Conservation (phyloP, 2,888 invertebrate species). For the Caenorhabditis sp. region DNA sequence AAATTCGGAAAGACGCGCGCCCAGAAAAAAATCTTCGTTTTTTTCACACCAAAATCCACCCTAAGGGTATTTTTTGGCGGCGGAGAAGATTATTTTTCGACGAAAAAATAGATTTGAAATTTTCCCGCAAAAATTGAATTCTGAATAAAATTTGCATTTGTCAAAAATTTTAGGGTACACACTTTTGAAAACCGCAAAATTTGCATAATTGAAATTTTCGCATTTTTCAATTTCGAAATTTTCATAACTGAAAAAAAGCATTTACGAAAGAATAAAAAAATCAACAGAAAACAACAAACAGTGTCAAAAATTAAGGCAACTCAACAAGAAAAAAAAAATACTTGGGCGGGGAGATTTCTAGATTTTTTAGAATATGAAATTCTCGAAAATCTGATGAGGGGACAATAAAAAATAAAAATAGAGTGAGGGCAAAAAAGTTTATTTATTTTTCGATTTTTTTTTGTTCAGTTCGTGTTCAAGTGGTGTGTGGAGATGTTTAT, state of each 20-base stretch:
- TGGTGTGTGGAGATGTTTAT: background rate
- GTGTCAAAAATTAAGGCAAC: background rate
- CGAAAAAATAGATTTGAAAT: too few species aligned
- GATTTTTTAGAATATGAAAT: background rate
- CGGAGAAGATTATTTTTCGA: too few species aligned
- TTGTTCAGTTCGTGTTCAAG: background rate
- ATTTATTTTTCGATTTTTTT: constrained; percentile 1
- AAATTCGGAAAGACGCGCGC: background rate
- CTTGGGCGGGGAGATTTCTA: background rate
- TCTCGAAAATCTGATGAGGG: background rate
- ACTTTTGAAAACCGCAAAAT: background rate
- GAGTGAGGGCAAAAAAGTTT: background rate
- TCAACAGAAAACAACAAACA: background rate
- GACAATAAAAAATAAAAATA: background rate
- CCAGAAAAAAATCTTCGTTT: background rate
- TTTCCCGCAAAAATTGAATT: too few species aligned
- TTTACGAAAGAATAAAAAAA: background rate
- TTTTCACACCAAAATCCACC: background rate
- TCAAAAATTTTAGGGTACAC: background rate
- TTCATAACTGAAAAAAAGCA: background rate
- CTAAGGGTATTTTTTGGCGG: background rate
- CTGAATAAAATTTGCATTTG: too few species aligned
- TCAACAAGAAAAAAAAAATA: background rate
- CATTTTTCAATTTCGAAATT: too few species aligned
- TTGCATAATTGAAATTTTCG: background rate